These are phyloP conservation scores for Corythornis madagascariensis DNA, from an alignment of 2,113 vertebrate genomes.

Conservation along the genomic window DNA sequence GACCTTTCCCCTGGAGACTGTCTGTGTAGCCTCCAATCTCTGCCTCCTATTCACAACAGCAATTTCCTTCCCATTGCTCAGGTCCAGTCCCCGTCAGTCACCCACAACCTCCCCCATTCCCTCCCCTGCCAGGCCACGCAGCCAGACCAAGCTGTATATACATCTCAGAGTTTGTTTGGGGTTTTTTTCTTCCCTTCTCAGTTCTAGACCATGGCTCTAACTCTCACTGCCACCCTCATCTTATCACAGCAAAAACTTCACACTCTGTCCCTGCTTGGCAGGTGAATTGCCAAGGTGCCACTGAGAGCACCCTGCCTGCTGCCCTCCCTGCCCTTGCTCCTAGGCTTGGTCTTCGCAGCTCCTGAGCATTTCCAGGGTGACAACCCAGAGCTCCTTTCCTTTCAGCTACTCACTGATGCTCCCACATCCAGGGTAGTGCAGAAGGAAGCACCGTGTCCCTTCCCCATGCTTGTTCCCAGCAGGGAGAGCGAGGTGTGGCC, in stretches of 20 bases:
- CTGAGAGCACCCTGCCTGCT: neutral
- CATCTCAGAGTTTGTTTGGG: neutral
- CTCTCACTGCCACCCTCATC: neutral
- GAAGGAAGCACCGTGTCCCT: neutral
- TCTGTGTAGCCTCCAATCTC: neutral
- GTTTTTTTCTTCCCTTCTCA: neutral
- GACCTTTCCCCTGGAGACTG: neutral
- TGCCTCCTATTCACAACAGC: conserved; percentile 1
- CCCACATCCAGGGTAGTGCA: neutral
- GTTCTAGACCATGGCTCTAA: neutral
- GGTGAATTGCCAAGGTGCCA: neutral
- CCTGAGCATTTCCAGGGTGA: neutral
- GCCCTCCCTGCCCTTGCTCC: neutral
- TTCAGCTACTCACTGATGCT: neutral
- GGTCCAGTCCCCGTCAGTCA: neutral
- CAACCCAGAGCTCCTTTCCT: neutral
- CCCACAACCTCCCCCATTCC: neutral
- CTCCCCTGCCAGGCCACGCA: neutral
- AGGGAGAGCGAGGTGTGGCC: neutral
- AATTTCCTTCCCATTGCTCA: conserved; percentile 16
- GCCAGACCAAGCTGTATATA: neutral
- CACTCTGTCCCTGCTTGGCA: neutral
- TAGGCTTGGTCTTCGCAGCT: neutral
- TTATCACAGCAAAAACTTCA: neutral
- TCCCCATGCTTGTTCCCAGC: neutral